Percentiles rank a stretch among this genome's conserved stretches.
Evolutionary conservation across 2,888 invertebrate genomes (phyloP).

Genomic region (Lacanobia oleracea): DNA sequence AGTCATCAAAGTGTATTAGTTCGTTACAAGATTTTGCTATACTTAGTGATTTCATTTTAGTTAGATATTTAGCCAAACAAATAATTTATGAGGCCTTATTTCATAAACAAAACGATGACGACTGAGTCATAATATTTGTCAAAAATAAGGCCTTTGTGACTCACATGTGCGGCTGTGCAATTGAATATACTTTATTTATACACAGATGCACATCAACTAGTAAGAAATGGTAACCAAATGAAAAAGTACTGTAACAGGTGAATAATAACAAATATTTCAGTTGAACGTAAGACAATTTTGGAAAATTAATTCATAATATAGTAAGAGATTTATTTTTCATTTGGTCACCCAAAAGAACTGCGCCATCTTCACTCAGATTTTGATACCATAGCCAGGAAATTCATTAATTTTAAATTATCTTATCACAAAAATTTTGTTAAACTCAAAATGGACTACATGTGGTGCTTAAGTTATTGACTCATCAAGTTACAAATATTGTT

Average conservation of each 20-base stretch:
- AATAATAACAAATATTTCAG: neutral
- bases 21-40: slow-evolving; percentile 52
- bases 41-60: slow-evolving; percentile 54
- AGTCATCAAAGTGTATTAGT: neutral
- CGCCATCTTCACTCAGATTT: slow-evolving; percentile 60
- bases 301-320: neutral
- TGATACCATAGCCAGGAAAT: slow-evolving; percentile 39
- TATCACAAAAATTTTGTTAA: slow-evolving; percentile 36
- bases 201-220: slow-evolving; percentile 66
- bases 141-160: slow-evolving; percentile 59
- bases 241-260: slow-evolving; percentile 19
- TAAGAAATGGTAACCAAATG: slow-evolving; percentile 51
- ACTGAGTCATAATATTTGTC: neutral
- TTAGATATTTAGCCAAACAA: slow-evolving; percentile 71
- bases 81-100: slow-evolving; percentile 58
- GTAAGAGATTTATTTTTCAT: slow-evolving; percentile 46
- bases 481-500: slow-evolving; percentile 42
- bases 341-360: slow-evolving; percentile 53
- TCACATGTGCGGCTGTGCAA: slow-evolving; percentile 64
- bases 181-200: slow-evolving; percentile 41
- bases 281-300: neutral
- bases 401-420: slow-evolving; percentile 26
- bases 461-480: slow-evolving; percentile 18
- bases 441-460: slow-evolving; percentile 20
- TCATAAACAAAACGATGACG: slow-evolving; percentile 27